A percentile compares a stretch with the other conserved stretches of the same genome.
Conservation (phyloP, 2,797 vertebrate species). For the Malacoraja senta region DNA sequence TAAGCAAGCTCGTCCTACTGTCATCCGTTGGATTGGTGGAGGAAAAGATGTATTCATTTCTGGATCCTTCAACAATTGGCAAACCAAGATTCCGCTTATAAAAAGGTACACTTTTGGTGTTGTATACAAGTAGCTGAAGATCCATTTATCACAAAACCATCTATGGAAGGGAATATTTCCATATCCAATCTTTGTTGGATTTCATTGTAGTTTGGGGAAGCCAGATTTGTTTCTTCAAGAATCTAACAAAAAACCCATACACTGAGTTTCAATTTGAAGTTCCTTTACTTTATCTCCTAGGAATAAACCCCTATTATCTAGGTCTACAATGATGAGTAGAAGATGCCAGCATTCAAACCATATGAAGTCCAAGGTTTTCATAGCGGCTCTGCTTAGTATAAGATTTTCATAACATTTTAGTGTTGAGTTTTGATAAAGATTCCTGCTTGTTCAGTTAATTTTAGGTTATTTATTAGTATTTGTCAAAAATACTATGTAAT, state of each 20-base stretch:
- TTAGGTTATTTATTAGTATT: neutral
- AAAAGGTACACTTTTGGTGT: slow-evolving; percentile 69
- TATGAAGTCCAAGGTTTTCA: neutral
- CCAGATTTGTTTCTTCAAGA: neutral
- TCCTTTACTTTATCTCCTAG: neutral
- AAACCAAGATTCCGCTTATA: slow-evolving; percentile 87
- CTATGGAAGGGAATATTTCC: neutral
- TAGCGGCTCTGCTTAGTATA: neutral
- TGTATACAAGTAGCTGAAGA: neutral
- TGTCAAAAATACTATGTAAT: too few relatives aligned
- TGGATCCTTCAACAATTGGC: slow-evolving; percentile 94
- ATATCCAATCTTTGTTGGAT: neutral
- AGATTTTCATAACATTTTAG: neutral
- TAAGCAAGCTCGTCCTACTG: slow-evolving; percentile 84
- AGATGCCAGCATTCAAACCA: neutral
- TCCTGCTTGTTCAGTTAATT: neutral
- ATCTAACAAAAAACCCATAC: neutral
- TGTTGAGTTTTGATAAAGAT: neutral
- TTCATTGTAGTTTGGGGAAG: neutral
- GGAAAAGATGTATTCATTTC: slow-evolving; percentile 92
- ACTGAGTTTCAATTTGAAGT: neutral
- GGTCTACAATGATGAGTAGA: neutral
- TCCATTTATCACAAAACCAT: slow-evolving; percentile 4
- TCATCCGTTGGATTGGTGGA: slow-evolving; percentile 91
- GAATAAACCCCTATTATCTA: neutral